Base-by-base conservation (phyloP, 2,888 invertebrate genomes). In the Noctua pronuba region DNA sequence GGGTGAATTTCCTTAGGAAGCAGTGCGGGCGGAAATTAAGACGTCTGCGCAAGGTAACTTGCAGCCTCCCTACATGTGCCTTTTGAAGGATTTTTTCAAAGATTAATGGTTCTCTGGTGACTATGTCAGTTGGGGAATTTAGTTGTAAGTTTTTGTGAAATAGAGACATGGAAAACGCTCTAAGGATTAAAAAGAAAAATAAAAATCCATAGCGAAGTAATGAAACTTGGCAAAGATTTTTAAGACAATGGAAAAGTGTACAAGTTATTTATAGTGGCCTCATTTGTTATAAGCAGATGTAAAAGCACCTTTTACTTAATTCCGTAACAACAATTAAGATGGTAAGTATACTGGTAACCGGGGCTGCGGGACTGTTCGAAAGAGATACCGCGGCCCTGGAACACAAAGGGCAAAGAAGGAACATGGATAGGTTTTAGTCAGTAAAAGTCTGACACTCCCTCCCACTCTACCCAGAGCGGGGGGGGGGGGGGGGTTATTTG, bases 11-110 rank as follows among this genome's bases (percentile, higher is more conserved):
- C 86, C 90, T 86, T 78, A 31, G 73, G 77, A 73, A 81, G 75
- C 64, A 66, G 79, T 83, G 80, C 70, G 79, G 73, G 82, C 91
- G 91, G 91, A 91, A 91, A 91, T 91, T 91, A 89, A 89, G 88
- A 88, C 89, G 87, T 88, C 88, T 85, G 73, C 60, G 44, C 80
- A 84, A 88, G 82, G 89, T 89, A 84, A 83, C 83, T 80, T 78
- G 83, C 79, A 81, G 55, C 69, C 66, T 65, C 49, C 38, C 68
- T 31, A 62, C 13, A 72, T 55, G 79, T 60, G 44, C 52, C 81
- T 77, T 83, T 74, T 70, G 70, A 67, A 71, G 52, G 58, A 62
- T 46, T 86, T 82, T 79, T 82, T 73, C 49, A 58, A 78, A 74
- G 88, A 82, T 86, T 87, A 70, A 87, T 88, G 78, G 67, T n/a